Conservation (phyloP, 2,888 invertebrate genomes). For the Junonia oenone region DNA sequence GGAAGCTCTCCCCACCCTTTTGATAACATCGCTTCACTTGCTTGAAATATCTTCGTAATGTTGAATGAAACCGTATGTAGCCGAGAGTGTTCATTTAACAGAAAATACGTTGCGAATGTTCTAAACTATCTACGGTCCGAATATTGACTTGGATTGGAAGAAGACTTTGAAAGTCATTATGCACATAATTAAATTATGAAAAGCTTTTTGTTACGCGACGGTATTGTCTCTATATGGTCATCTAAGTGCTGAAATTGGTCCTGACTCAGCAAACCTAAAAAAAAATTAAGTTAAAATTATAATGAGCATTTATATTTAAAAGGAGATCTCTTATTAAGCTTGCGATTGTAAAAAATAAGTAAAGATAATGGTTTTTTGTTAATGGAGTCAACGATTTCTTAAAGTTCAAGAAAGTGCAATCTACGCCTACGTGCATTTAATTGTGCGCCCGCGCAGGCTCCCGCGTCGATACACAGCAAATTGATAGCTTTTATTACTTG, state of each 20-base stretch:
- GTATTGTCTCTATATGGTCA: not conserved
- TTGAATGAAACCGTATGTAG: conserved; percentile 12
- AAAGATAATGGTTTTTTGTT: conserved; percentile 15
- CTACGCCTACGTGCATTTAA: conserved; percentile 43
- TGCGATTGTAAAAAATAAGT: not conserved
- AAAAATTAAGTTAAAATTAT: too few relatives aligned
- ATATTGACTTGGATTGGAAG: not conserved
- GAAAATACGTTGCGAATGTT: conserved; percentile 7
- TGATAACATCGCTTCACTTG: conserved; percentile 27
- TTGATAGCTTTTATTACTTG: conserved; percentile 44
- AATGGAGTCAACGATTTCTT: conserved; percentile 31
- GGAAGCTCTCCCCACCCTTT: conserved; percentile 40
- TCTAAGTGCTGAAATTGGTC: not conserved
- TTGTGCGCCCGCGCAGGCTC: conserved; percentile 42
- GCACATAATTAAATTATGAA: not conserved
- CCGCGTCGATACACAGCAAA: conserved; percentile 37
- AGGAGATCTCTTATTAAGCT: not conserved
- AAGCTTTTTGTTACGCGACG: too few relatives aligned
- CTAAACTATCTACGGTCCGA: too few relatives aligned
- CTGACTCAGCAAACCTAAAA: not conserved
- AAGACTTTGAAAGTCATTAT: not conserved
- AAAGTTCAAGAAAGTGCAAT: conserved; percentile 44
- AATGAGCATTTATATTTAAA: not conserved
- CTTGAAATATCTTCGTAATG: conserved; percentile 23
- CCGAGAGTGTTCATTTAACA: not conserved